Evolutionary conservation across 2,113 vertebrate species (phyloP).

Genomic region (Crypturellus undulatus): DNA sequence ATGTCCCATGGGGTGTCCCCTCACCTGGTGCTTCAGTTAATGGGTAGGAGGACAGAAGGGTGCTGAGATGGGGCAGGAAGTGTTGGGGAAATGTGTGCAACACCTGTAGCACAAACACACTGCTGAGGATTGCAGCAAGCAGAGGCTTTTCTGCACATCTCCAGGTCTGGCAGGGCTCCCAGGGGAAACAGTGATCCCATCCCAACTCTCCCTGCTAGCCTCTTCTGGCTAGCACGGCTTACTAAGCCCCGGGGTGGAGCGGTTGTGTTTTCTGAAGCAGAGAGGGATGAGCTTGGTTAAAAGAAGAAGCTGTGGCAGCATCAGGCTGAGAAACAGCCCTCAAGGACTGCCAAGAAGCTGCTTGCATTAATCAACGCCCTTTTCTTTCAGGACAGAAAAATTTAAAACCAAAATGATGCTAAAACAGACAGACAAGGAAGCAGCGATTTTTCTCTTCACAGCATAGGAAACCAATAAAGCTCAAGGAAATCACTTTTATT

Average conservation of each 20-base stretch:
- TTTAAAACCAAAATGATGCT: not conserved
- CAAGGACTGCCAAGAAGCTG: not conserved
- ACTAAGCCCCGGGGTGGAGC: not conserved
- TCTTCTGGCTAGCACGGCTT: accelerated
- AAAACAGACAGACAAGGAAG: not conserved
- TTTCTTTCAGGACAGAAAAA: not conserved
- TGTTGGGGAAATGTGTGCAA: accelerated
- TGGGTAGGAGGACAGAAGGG: not conserved
- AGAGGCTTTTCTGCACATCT: not conserved
- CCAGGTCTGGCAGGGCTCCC: not conserved
- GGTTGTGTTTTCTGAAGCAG: not conserved
- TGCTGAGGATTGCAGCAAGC: not conserved
- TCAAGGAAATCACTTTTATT: conserved; percentile 34
- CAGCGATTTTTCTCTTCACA: not conserved
- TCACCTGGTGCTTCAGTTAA: not conserved
- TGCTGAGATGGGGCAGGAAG: not conserved
- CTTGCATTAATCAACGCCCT: not conserved
- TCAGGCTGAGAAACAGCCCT: not conserved
- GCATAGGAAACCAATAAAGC: not conserved
- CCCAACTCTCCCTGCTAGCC: not conserved
- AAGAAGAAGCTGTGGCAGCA: not conserved
- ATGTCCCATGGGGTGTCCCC: not conserved
- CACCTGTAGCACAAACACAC: not conserved
- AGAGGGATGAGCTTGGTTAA: not conserved
- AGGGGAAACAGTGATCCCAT: not conserved